Base-by-base conservation (phyloP, 2,888 invertebrate species). In the Trichopria drosophilae region DNA sequence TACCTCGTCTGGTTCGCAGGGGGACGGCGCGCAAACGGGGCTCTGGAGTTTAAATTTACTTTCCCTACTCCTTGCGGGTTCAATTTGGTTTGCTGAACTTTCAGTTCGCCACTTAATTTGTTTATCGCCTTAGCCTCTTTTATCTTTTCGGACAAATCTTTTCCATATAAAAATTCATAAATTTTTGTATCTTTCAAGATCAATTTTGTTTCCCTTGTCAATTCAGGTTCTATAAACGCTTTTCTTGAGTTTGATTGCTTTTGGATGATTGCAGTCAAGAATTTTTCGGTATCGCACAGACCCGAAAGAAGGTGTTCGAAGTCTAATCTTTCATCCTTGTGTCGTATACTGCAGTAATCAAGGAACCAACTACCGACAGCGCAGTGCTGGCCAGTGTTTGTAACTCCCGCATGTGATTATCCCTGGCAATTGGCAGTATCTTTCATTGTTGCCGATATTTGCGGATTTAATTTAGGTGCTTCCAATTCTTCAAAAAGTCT, bases 201-300 rank as follows among this genome's bases (percentile, higher is more conserved):
- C 1, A 31, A 20, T 7, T 13, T 34, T 4, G 43, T 44, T 3
- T 50, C 51, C 24, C 45, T 48, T 4, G 32, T 35, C 32, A 36
- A 45, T 0, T 45, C 51, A 2, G 53, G 56, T 19, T 53, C 34
- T 1, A 51, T 51, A 13, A 53, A 53, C 9, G 53, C 56, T 29
- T 56, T 51, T 35, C 56, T 44, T 1, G 41, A 35, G 18, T 19
- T 20, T 4, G 43, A 43, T 31, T 53, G 40, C 15, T 51, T 46
- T 6, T 40, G 19, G n/a, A 53, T 36, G 10, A 56, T 49, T 1
- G 22, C 13, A 4, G 50, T n/a, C 9, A 53, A 6, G 2, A 53
- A 22, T 40, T 41, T 52, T 6, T 32, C 46, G 9, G 44, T 23
- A 19, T 41, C 48, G 10, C 23, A 6, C 19, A 41, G 19, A 6